These are phyloP conservation scores for Copidosoma floridanum DNA, from an alignment of 1,140 invertebrate genomes.

Conservation along the genomic window DNA sequence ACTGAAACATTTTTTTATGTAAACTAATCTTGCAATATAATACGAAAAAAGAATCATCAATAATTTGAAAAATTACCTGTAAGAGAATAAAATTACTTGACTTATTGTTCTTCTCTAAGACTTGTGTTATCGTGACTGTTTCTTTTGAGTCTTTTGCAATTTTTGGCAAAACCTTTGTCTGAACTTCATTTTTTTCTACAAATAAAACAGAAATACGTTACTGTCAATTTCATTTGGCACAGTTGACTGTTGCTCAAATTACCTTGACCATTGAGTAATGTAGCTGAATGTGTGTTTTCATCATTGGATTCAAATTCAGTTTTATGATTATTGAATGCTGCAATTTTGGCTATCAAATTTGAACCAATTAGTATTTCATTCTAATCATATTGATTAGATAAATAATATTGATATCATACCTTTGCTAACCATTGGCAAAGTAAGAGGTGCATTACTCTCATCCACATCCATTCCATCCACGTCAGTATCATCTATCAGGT, in stretches of 20 bases:
- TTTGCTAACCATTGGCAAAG: slow-evolving; percentile 41
- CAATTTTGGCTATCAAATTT: too few relatives aligned
- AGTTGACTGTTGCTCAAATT: too few relatives aligned
- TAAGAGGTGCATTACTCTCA: slow-evolving; percentile 37
- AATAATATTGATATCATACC: too few relatives aligned
- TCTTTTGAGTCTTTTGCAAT: too few relatives aligned
- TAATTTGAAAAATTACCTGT: slow-evolving; percentile 39
- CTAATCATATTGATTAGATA: too few relatives aligned
- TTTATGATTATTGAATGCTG: not conserved
- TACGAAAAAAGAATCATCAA: slow-evolving; percentile 1
- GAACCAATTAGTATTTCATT: too few relatives aligned
- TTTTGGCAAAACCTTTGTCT: too few relatives aligned
- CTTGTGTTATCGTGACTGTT: slow-evolving; percentile 35
- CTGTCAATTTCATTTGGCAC: too few relatives aligned
- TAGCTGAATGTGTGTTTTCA: slow-evolving; percentile 36
- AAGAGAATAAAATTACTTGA: slow-evolving; percentile 44
- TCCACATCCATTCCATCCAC: slow-evolving; percentile 40
- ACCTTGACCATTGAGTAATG: slow-evolving; percentile 46
- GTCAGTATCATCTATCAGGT: slow-evolving; percentile 48
- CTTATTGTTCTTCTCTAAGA: slow-evolving; percentile 43
- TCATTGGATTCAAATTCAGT: slow-evolving; percentile 4
- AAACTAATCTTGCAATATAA: not conserved
- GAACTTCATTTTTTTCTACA: too few relatives aligned
- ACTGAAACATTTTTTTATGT: slow-evolving; percentile 31
- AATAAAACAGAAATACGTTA: too few relatives aligned